A percentile compares a stretch with the other conserved stretches of the same genome.
phyloP scores from a whole-genome alignment of 2,113 vertebrate genomes.

The Ammodramus savannarum region DNA sequence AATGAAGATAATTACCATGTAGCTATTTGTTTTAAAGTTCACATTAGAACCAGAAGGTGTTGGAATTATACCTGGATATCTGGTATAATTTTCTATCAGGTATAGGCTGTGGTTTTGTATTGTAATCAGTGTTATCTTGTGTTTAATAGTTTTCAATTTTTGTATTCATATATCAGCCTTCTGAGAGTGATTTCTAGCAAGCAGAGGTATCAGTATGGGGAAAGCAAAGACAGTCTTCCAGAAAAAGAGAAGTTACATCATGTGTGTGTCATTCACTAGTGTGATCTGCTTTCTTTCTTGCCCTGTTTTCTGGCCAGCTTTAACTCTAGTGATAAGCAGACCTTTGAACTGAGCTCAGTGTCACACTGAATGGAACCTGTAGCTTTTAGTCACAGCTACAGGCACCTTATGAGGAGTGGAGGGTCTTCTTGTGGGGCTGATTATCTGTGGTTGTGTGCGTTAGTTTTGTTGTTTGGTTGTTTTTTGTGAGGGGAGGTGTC shows the following conservation, averaged over 20 bases:
- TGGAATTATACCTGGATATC: not conserved
- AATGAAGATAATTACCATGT: not conserved
- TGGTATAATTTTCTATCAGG: not conserved
- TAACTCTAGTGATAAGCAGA: not conserved
- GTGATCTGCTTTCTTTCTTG: not conserved
- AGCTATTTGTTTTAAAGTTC: not conserved
- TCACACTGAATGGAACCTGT: not conserved
- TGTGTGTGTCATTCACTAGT: accelerated
- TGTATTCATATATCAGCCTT: not conserved
- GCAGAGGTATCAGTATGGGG: not conserved
- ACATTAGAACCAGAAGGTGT: not conserved
- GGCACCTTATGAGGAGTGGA: not conserved
- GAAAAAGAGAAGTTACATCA: not conserved
- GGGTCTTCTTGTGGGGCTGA: not conserved
- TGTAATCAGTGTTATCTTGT: not conserved
- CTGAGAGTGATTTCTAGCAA: not conserved
- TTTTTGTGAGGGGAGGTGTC: not conserved
- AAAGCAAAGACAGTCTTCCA: not conserved
- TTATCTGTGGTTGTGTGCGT: accelerated
- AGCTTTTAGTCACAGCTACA: not conserved
- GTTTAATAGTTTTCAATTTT: not conserved
- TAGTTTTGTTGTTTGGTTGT: not conserved
- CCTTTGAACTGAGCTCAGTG: not conserved
- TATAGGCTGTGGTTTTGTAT: not conserved
- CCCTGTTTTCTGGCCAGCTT: not conserved